Conservation (phyloP, 1,140 invertebrate genomes). For the Yoshiicerus persimilis region DNA sequence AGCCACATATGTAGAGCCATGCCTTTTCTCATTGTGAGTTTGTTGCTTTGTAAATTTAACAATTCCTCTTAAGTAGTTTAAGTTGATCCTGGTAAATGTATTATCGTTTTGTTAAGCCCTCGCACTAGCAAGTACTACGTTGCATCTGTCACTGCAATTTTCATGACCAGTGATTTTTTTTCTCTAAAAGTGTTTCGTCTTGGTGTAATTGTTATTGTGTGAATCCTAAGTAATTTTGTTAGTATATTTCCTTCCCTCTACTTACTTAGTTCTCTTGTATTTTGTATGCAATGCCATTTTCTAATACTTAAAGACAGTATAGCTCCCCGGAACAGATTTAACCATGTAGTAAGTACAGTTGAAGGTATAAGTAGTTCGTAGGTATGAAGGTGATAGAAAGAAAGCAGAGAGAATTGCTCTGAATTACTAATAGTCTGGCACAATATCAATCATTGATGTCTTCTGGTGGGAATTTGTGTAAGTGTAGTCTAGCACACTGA, state of each 20-base stretch:
- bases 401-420: not conserved
- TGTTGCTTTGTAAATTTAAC: not conserved
- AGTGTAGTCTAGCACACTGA: constrained; percentile 25
- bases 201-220: not conserved
- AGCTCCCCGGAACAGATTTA: not conserved
- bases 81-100: not conserved
- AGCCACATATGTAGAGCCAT: not conserved
- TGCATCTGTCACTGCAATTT: constrained; percentile 6
- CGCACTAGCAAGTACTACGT: not conserved
- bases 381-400: constrained; percentile 7
- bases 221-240: not conserved
- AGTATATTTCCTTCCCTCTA: not conserved
- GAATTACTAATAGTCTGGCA: constrained; percentile 27
- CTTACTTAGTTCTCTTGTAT: not conserved
- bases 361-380: not conserved
- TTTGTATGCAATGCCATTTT: not conserved
- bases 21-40: not conserved
- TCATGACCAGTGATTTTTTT: not conserved
- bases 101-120: not conserved
- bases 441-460: constrained; percentile 46
- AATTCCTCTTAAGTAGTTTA: constrained; percentile 11
- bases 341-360: not conserved
- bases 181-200: not conserved
- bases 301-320: not conserved
- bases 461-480: constrained; percentile 41